Evolutionary conservation across 2,113 vertebrate species (phyloP).

Genomic region (Hippocampus guttulatus): DNA sequence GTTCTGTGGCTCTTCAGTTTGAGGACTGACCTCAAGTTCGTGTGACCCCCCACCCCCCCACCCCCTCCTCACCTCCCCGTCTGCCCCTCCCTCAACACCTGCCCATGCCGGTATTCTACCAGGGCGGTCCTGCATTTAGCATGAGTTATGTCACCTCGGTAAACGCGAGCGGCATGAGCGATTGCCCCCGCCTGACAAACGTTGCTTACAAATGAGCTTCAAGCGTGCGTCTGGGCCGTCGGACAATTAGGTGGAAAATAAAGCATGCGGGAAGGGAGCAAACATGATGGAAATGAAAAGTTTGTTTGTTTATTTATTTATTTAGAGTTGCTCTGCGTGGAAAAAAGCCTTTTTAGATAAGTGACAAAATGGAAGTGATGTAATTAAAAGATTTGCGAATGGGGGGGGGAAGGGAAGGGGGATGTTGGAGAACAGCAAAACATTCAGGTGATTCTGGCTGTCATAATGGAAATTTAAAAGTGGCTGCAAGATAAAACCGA

Average conservation of each 20-base stretch:
- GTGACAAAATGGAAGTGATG: slow-evolving; percentile 2
- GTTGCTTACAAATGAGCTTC: slow-evolving; percentile 1
- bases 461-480: slow-evolving; percentile 2
- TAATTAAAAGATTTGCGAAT: slow-evolving; percentile 13
- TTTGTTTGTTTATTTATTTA: neutral
- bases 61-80: neutral
- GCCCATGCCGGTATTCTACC: neutral
- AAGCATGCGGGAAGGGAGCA: neutral
- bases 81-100: neutral
- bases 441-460: neutral
- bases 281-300: slow-evolving; percentile 2
- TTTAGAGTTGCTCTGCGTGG: neutral
- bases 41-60: neutral
- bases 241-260: neutral
- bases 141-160: slow-evolving; percentile 4
- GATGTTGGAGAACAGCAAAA: neutral
- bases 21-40: slow-evolving; percentile 1
- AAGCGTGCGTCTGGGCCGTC: neutral
- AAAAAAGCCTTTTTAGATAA: slow-evolving; percentile 2
- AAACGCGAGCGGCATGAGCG: neutral
- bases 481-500: neutral
- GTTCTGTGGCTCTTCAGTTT: slow-evolving; percentile 1
- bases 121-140: neutral
- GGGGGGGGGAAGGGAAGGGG: neutral
- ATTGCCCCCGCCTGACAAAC: neutral